A percentile compares a stretch with the other conserved stretches of the same genome.
Evolutionary conservation across 2,888 invertebrate species (phyloP).

Genomic region (Brachyopa scutellaris): DNA sequence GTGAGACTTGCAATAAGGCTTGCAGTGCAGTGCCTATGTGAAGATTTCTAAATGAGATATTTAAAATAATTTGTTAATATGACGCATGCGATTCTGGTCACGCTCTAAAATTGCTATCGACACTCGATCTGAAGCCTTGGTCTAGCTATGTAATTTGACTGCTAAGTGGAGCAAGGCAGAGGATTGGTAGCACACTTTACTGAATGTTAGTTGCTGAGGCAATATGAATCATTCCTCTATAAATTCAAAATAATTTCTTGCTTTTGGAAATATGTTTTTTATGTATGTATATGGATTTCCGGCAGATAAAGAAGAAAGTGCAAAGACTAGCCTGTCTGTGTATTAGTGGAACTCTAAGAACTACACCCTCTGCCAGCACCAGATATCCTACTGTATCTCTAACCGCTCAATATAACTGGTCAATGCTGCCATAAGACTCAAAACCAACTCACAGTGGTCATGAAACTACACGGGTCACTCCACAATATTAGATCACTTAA

Average conservation of each 20-base stretch:
- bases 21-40: slow-evolving; percentile 7
- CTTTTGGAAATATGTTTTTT: too few species aligned
- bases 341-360: too few species aligned
- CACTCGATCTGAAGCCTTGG: slow-evolving; percentile 42
- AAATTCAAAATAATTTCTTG: background rate
- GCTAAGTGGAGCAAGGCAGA: slow-evolving; percentile 44
- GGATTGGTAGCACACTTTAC: slow-evolving; percentile 48
- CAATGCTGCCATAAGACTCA: too few species aligned
- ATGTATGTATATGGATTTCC: too few species aligned
- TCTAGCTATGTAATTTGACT: slow-evolving; percentile 32
- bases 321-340: too few species aligned
- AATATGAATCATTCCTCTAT: slow-evolving; percentile 10
- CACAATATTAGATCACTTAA: too few species aligned
- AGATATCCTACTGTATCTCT: too few species aligned
- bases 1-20: background rate
- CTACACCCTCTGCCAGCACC: too few species aligned
- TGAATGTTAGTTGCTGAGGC: background rate
- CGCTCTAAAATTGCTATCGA: slow-evolving; percentile 58
- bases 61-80: slow-evolving; percentile 69
- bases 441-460: too few species aligned
- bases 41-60: slow-evolving; percentile 63
- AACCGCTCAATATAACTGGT: too few species aligned
- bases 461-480: too few species aligned
- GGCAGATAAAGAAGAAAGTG: too few species aligned
- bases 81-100: slow-evolving; percentile 69